Conservation (phyloP, 92 coral and sea anemone genomes). For the Zoanthus solanderi region DNA sequence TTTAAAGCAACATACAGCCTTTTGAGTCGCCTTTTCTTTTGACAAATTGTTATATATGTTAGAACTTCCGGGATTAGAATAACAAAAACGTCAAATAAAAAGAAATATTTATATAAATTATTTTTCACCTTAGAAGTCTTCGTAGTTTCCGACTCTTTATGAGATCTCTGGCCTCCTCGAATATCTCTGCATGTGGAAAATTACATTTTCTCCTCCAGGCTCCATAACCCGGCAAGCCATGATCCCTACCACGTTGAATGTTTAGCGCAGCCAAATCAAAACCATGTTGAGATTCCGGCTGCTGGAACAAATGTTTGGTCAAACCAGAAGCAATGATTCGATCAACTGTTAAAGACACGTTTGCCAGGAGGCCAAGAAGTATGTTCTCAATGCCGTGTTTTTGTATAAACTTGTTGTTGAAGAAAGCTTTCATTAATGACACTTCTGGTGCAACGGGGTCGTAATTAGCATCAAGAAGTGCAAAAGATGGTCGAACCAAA, state of each 20-base stretch:
- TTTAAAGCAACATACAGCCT: no score
- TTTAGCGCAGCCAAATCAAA: constrained; percentile 96
- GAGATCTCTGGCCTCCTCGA: constrained; percentile 85
- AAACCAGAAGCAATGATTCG: constrained; percentile 82
- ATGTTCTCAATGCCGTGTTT: constrained; percentile 85
- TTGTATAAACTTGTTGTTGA: constrained; percentile 87
- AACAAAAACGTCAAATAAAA: no score
- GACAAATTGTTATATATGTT: no score
- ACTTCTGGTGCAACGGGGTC: constrained; percentile 88
- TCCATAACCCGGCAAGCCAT: constrained; percentile 97
- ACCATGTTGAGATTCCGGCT: constrained; percentile 95
- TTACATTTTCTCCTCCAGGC: constrained; percentile 98
- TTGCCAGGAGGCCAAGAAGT: constrained; percentile 93
- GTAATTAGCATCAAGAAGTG: constrained; percentile 81
- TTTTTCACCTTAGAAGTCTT: constrained; percentile 60
- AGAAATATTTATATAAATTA: no score
- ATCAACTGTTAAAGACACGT: constrained; percentile 79
- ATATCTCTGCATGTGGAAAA: constrained; percentile 87
- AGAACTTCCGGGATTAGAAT: no score
- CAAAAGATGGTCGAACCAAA: constrained; percentile 83
- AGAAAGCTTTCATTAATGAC: constrained; percentile 86
- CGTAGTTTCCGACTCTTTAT: constrained; percentile 75
- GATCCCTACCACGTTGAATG: constrained; percentile 98
- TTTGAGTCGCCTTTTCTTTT: no score
- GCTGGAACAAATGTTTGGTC: constrained; percentile 95